Evolutionary conservation across 2,888 invertebrate genomes (phyloP).

Genomic region (Spisula solida): DNA sequence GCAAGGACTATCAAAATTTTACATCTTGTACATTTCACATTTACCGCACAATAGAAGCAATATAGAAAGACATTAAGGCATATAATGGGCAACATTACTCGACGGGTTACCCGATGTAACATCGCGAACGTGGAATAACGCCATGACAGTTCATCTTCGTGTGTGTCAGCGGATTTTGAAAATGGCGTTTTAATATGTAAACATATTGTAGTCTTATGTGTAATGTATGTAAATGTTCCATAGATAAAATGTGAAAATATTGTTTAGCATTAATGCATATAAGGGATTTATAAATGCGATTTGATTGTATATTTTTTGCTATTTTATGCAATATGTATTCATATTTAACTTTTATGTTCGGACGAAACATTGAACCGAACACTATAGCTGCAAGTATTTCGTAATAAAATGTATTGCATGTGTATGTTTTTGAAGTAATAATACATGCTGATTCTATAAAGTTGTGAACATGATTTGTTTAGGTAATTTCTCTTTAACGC

Average conservation of each 20-base stretch:
- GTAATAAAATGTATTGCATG: too few relatives aligned
- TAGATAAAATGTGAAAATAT: not conserved
- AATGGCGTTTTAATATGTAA: constrained; percentile 14
- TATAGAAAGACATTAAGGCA: constrained; percentile 68
- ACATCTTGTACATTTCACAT: constrained; percentile 68
- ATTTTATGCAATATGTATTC: too few relatives aligned
- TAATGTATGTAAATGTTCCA: constrained; percentile 4
- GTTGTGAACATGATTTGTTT: too few relatives aligned
- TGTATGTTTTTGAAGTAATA: too few relatives aligned
- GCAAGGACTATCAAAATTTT: constrained; percentile 70
- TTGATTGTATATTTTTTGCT: not conserved
- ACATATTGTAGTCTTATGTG: not conserved
- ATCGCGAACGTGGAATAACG: constrained; percentile 31
- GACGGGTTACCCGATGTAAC: constrained; percentile 43
- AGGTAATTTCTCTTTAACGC: too few relatives aligned
- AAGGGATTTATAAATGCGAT: not conserved
- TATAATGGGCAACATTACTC: constrained; percentile 62
- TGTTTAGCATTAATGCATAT: not conserved
- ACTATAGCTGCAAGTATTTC: too few relatives aligned
- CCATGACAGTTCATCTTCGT: constrained; percentile 38
- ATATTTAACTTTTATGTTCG: too few relatives aligned
- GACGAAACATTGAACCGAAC: too few relatives aligned
- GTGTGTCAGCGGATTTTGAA: constrained; percentile 38
- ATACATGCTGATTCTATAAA: too few relatives aligned
- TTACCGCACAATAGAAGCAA: constrained; percentile 71